phyloP scores from a whole-genome alignment of 1,140 invertebrate genomes.

The Magallana angulata region DNA sequence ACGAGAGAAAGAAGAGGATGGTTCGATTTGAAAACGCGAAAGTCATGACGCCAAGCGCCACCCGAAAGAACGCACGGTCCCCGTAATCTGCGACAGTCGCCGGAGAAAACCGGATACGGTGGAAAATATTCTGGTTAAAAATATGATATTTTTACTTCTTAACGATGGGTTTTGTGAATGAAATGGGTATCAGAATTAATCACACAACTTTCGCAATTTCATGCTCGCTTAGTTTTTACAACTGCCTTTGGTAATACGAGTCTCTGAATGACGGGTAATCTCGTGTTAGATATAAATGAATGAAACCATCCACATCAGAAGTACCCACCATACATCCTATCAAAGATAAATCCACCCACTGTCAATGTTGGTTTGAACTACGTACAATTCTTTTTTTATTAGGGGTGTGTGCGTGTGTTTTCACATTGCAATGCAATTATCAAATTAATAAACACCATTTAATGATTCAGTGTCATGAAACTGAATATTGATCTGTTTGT shows the following conservation, averaged over 20 bases:
- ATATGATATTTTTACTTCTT: constrained; percentile 25
- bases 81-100: not conserved
- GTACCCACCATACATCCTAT: constrained; percentile 21
- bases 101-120: not conserved
- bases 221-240: constrained; percentile 28
- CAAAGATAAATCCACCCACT: constrained; percentile 5
- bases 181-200: not conserved
- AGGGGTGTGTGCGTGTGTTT: not conserved
- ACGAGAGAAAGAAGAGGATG: not conserved
- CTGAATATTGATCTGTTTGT: not conserved
- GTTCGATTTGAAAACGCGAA: constrained; percentile 8
- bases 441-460: not conserved
- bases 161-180: not conserved
- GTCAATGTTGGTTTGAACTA: not conserved
- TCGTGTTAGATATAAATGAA: constrained; percentile 12
- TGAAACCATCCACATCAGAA: not conserved
- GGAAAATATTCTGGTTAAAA: constrained; percentile 27
- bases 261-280: not conserved
- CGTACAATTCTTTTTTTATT: not conserved
- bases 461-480: constrained; percentile 32
- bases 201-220: constrained; percentile 30
- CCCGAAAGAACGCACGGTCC: not conserved
- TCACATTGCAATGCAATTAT: not conserved
- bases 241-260: not conserved
- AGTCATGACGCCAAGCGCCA: constrained; percentile 25